phyloP scores from a whole-genome alignment of 2,113 vertebrate species.

The Pelobates fuscus region DNA sequence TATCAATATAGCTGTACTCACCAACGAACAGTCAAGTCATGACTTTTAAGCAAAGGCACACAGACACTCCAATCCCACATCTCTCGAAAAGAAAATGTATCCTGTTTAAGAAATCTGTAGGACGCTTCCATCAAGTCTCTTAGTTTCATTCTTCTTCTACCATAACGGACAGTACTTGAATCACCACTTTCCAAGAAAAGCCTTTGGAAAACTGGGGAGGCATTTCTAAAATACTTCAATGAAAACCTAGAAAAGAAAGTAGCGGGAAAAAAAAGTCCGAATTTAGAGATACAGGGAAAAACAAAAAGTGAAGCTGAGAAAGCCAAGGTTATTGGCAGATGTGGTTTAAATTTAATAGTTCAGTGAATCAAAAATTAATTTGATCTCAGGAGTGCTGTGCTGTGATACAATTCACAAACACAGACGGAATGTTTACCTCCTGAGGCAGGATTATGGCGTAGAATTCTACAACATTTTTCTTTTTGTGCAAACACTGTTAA shows the following conservation, averaged over 20 bases:
- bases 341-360: too few species aligned
- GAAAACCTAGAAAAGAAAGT: constrained; percentile 78
- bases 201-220: constrained; percentile 92
- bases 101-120: constrained; percentile 84
- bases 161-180: constrained; percentile 83
- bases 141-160: constrained; percentile 91
- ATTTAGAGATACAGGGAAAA: not conserved
- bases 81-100: constrained; percentile 79
- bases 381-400: too few species aligned
- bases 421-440: too few species aligned
- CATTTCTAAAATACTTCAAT: constrained; percentile 82
- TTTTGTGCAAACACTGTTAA: too few species aligned
- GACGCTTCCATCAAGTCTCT: constrained; percentile 96
- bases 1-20: too few species aligned
- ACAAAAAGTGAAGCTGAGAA: not conserved
- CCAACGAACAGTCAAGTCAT: constrained; percentile 92
- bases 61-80: constrained; percentile 98
- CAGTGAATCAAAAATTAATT: too few species aligned
- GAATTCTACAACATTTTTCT: too few species aligned
- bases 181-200: constrained; percentile 93
- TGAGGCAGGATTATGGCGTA: too few species aligned
- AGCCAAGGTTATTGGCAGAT: too few species aligned
- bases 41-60: constrained; percentile 90
- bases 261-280: not conserved
- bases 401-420: too few species aligned